Evolutionary conservation across 2,888 invertebrate species (phyloP), one percentile per base, ranked within the genome.

Genomic region (Venusia cambrica): DNA sequence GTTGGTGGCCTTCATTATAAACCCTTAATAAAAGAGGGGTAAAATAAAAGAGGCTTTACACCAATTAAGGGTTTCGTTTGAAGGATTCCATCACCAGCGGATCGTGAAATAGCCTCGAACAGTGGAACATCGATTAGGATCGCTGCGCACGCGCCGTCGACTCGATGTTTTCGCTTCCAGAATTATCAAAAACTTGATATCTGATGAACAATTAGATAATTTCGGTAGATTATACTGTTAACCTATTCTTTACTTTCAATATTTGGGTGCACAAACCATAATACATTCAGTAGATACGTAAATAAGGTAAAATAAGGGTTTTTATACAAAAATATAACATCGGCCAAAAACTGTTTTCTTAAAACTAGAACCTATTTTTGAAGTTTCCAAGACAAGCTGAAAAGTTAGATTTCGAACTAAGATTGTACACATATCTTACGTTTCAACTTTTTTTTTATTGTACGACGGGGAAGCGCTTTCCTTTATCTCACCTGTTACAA

Each of bases 61-160:
- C n/a, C 8, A 20, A 10, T 7, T 18, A 8, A 18, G 3, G 4
- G 20, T 10, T 26, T 28, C 13, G 4, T 11, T 20, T 18, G 4
- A 11, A 31, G 17, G 38, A 26, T 34, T 35, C 24, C 39, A 40
- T 73, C 70, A 61, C 31, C 68, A 65, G 41, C 60, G 74, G 54
- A 41, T 63, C 79, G 79, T 79, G 63, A 71, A 81, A 78, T 51
- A 41, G 50, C 57, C 65, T 54, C 51, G 38, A 56, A 75, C 79
- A 69, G 53, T 54, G 57, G 54, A 59, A 55, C 63, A 67, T 67
- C 72, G 85, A 85, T 84, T 78, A 77, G 46, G 56, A 79, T 78
- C 78, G 64, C 63, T 78, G 70, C 74, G 73, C 70, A 74, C 75
- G 70, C 72, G 51, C 67, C 76, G 80, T 80, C 84, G 74, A 72